phyloP scores from a whole-genome alignment of 2,888 invertebrate genomes.

The Orthosia cruda region DNA sequence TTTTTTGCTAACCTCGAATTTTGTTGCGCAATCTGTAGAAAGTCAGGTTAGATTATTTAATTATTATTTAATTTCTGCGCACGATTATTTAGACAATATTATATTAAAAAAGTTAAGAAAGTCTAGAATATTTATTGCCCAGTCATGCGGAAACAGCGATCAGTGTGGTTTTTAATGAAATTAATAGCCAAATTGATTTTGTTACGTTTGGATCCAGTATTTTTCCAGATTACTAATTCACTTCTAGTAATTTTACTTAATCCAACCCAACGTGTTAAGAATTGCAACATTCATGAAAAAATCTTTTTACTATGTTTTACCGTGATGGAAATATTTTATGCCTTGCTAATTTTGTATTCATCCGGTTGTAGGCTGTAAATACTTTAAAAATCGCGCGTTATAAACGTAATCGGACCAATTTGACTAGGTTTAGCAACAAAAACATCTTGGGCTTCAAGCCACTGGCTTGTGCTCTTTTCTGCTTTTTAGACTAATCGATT shows the following conservation, averaged over 20 bases:
- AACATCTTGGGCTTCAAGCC: slow-evolving; percentile 13
- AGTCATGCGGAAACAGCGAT: slow-evolving; percentile 14
- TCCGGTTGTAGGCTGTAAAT: not conserved
- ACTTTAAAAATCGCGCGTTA: slow-evolving; percentile 11
- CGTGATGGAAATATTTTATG: not conserved
- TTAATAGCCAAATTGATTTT: not conserved
- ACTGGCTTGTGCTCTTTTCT: slow-evolving; percentile 32
- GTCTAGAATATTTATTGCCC: slow-evolving; percentile 21
- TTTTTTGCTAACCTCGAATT: slow-evolving; percentile 24
- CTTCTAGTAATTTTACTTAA: slow-evolving; percentile 6
- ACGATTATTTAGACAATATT: too few relatives aligned
- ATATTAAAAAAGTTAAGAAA: slow-evolving; percentile 29
- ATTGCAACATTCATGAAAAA: not conserved
- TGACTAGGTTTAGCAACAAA: slow-evolving; percentile 25
- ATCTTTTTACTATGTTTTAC: not conserved
- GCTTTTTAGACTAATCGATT: slow-evolving; percentile 58
- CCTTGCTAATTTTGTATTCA: not conserved
- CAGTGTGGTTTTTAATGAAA: not conserved
- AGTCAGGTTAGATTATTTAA: slow-evolving; percentile 35
- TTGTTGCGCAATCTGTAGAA: slow-evolving; percentile 61
- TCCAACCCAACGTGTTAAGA: not conserved
- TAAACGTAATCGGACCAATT: slow-evolving; percentile 22
- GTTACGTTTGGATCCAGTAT: slow-evolving; percentile 2
- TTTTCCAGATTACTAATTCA: slow-evolving; percentile 22
- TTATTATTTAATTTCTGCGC: slow-evolving; percentile 33